Percentiles rank a stretch among this genome's conserved stretches.
Evolutionary conservation across 1,140 invertebrate species (phyloP).

Genomic region (Drepana arcuata): DNA sequence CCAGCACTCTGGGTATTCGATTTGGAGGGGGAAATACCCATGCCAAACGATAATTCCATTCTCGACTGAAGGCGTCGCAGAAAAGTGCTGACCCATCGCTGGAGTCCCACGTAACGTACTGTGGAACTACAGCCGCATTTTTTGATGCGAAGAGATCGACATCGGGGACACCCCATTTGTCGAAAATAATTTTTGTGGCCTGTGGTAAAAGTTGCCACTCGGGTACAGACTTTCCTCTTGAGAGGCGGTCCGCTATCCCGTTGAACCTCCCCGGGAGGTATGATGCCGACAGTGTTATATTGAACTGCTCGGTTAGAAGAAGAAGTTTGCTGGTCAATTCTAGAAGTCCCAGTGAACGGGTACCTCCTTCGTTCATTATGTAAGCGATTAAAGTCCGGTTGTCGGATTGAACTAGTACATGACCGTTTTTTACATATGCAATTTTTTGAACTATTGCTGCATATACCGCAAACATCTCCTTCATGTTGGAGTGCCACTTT

Average conservation of each 20-base stretch:
- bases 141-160: conserved; percentile 1
- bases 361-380: conserved; percentile 31
- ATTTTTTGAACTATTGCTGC: background rate
- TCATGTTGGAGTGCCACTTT: conserved; percentile 26
- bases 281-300: background rate
- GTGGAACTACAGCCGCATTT: background rate
- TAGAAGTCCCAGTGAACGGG: conserved; percentile 22
- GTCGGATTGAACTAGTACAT: conserved; percentile 27
- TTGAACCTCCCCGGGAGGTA: conserved; percentile 17
- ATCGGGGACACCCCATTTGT: background rate
- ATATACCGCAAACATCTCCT: conserved; percentile 30
- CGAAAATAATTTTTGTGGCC: conserved; percentile 6
- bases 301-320: background rate
- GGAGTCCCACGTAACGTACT: conserved; percentile 1
- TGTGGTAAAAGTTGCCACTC: background rate
- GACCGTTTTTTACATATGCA: background rate
- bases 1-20: conserved; percentile 17
- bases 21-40: conserved; percentile 42
- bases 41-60: conserved; percentile 33
- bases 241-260: conserved; percentile 3
- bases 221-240: background rate
- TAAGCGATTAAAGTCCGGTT: conserved; percentile 22
- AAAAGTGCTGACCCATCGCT: conserved; percentile 1
- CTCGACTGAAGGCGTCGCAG: conserved; percentile 29
- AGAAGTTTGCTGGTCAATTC: conserved; percentile 12